These are phyloP conservation scores for Typhlomys cinereus DNA, from an alignment of 2,113 vertebrate species.

Conservation along the genomic window DNA sequence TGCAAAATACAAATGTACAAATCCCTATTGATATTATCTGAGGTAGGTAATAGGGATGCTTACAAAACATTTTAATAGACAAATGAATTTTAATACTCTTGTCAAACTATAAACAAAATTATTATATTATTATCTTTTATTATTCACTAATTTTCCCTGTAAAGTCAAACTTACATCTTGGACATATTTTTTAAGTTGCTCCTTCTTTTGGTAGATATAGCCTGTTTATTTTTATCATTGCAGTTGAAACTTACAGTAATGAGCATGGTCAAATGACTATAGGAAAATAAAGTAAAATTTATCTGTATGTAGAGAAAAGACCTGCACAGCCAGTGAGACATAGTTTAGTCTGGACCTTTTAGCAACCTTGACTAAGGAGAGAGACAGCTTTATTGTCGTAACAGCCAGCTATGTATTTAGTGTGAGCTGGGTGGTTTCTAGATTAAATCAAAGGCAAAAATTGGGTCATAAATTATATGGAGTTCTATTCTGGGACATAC, in stretches of 20 bases:
- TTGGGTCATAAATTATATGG: constrained; percentile 75
- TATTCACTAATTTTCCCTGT: constrained; percentile 8
- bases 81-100: neutral
- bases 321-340: neutral
- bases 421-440: constrained; percentile 66
- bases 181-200: constrained; percentile 10
- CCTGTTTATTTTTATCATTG: neutral
- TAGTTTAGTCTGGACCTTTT: constrained; percentile 46
- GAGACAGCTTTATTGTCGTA: constrained; percentile 64
- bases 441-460: constrained; percentile 78
- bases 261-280: neutral
- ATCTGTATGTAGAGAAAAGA: neutral
- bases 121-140: neutral
- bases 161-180: neutral
- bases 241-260: neutral
- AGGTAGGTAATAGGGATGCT: neutral
- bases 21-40: neutral
- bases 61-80: neutral
- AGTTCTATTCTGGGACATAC: constrained; percentile 71
- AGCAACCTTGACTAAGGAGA: constrained; percentile 33
- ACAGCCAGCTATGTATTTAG: constrained; percentile 36
- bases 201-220: neutral
- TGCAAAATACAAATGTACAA: neutral
- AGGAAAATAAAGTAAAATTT: neutral
- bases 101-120: neutral